These are phyloP conservation scores for Anguilla anguilla DNA, from an alignment of 2,797 vertebrate species.

Conservation along the genomic window DNA sequence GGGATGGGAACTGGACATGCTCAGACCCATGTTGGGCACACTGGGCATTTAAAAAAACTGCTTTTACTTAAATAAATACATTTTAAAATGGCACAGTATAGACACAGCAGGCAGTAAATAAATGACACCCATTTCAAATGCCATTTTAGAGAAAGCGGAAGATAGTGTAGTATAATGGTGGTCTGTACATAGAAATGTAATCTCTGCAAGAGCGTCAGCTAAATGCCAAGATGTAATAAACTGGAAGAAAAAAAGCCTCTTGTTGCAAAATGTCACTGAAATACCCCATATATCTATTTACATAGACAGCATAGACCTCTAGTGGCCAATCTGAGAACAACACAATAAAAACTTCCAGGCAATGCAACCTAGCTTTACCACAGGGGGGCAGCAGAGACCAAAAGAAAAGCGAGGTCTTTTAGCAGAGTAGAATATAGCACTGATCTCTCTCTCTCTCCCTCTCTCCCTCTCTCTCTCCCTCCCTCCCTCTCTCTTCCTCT, in stretches of 20 bases:
- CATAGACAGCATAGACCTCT: background rate
- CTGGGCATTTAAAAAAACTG: too few relatives aligned
- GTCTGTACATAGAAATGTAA: too few relatives aligned
- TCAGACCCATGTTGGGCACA: too few relatives aligned
- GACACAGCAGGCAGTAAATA: too few relatives aligned
- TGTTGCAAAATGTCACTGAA: background rate
- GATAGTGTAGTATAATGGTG: too few relatives aligned
- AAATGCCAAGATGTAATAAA: background rate
- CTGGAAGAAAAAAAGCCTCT: background rate
- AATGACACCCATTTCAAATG: too few relatives aligned
- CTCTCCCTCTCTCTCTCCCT: conserved; percentile 17
- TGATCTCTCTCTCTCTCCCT: conserved; percentile 30
- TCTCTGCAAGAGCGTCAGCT: background rate
- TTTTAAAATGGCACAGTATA: too few relatives aligned
- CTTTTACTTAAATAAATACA: too few relatives aligned
- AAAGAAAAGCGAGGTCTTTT: conserved; percentile 1
- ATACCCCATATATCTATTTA: too few relatives aligned
- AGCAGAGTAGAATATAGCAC: conserved; percentile 43
- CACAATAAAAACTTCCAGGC: background rate
- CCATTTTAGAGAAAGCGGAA: too few relatives aligned
- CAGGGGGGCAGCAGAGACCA: conserved; percentile 33
- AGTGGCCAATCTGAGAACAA: background rate
- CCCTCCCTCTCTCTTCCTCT: background rate
- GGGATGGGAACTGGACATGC: too few relatives aligned
- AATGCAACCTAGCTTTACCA: background rate